phyloP scores from a whole-genome alignment of 2,797 vertebrate genomes.

The Oreortyx pictus region DNA sequence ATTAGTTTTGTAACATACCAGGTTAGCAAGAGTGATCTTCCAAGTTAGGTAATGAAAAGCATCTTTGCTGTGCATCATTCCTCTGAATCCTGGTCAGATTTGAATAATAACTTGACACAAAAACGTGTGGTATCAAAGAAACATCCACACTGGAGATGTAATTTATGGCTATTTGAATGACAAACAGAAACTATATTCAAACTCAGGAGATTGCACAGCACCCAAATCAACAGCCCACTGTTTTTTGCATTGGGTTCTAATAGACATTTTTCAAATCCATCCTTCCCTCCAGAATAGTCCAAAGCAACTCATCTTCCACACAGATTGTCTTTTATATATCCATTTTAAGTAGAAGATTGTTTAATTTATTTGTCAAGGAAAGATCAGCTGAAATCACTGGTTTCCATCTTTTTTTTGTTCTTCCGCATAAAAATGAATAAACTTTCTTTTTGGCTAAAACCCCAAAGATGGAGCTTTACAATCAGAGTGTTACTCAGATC shows the following conservation, averaged over 20 bases:
- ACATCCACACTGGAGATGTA: background rate
- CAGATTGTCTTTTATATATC: background rate
- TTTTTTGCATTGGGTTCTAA: background rate
- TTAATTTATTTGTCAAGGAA: background rate
- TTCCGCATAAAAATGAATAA: background rate
- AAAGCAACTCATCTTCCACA: background rate
- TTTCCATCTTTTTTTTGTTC: conserved; percentile 3
- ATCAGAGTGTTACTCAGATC: background rate
- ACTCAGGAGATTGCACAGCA: background rate
- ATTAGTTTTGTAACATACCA: background rate
- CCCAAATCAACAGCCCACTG: too few species aligned
- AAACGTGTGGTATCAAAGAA: background rate
- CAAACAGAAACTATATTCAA: background rate
- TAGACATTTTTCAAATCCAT: background rate
- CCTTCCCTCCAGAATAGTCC: background rate
- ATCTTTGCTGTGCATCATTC: background rate
- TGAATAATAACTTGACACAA: background rate
- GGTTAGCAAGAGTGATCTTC: background rate
- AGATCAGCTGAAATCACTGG: conserved; percentile 13
- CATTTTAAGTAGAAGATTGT: background rate
- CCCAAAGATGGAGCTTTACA: background rate
- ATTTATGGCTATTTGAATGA: background rate
- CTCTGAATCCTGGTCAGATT: background rate
- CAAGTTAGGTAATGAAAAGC: background rate
- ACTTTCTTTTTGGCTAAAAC: background rate